phyloP scores from a whole-genome alignment of 2,888 invertebrate species.

The Leptogaster cylindrica region DNA sequence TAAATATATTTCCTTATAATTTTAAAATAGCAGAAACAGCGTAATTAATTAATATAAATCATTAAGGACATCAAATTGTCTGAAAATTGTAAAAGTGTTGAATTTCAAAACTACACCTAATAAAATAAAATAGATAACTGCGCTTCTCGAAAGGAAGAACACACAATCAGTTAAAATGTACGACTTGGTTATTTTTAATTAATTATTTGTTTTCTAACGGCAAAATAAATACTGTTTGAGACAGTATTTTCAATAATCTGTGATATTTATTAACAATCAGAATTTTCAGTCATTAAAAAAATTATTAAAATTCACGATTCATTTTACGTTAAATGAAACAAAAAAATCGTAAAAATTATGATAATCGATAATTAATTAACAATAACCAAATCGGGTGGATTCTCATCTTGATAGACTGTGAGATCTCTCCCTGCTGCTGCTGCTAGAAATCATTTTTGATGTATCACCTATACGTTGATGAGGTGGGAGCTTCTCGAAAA shows the following conservation, averaged over 20 bases:
- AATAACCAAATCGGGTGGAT: constrained; percentile 63
- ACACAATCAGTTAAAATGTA: not conserved
- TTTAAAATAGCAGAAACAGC: no score
- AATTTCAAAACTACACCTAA: constrained; percentile 3
- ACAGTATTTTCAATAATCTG: no score
- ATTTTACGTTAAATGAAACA: constrained; percentile 25
- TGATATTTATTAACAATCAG: no score
- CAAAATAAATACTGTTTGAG: no score
- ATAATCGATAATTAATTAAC: constrained; percentile 55
- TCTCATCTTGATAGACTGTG: constrained; percentile 64
- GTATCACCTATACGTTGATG: constrained; percentile 75
- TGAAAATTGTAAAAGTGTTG: no score
- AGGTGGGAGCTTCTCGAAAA: constrained; percentile 85
- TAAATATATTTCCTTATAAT: no score
- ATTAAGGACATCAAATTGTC: no score
- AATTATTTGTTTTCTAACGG: no score
- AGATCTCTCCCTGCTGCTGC: constrained; percentile 69
- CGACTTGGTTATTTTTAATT: constrained; percentile 37
- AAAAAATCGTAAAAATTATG: constrained; percentile 13
- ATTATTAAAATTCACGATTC: not conserved
- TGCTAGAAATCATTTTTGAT: constrained; percentile 54
- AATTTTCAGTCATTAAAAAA: constrained; percentile 15
- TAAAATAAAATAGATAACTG: constrained; percentile 2
- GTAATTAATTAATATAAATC: no score
- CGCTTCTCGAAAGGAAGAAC: not conserved